Evolutionary conservation across 2,888 invertebrate species (phyloP), one percentile per base, ranked within the genome.

Genomic region (Perizoma affinitatum): DNA sequence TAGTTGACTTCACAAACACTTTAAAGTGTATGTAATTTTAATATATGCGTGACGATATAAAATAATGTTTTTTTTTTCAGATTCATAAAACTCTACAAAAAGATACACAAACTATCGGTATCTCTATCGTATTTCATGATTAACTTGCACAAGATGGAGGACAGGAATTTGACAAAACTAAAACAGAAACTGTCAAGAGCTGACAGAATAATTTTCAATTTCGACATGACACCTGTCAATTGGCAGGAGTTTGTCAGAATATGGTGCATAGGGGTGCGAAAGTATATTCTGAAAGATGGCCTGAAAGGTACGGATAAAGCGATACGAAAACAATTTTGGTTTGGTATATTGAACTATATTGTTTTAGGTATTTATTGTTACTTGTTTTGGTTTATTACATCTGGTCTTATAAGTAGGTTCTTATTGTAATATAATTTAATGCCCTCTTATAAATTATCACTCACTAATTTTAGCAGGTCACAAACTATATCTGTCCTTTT

Each of bases 131-230:
- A 46, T 49, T 76, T 70, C 56, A 57, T 60, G 0, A 66, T 36
- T 4, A 75, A 74, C 58, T 62, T 66, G 0, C 75, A 76, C 72
- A 64, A 62, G 5, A 72, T 76, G 43, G 43, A 54, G 0, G 76
- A 76, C 47, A 58, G 36, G 47, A 76, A 76, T 57, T 63, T 69
- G 9, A n/a, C 41, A 8, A 50, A 33, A 8, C 33, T 50, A 7
- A 40, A 41, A 8, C n/a, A 56, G 6, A 33, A 50, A 3, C 8
- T 76, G 1, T 66, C 54, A 9, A 48, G 63, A 5, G 22, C 75
- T 44, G 76, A 76, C 54, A 68, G 59, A 54, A 6, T 51, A 0
- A 71, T 76, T 3, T 76, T 60, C 49, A 62, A 71, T 36, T 72
- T 63, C 48, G 69, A 76, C 11, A 52, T 69, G 6, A 9, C 42